These are phyloP conservation scores for Montipora capitata DNA, from an alignment of 92 coral and sea anemone species.

Conservation along the genomic window DNA sequence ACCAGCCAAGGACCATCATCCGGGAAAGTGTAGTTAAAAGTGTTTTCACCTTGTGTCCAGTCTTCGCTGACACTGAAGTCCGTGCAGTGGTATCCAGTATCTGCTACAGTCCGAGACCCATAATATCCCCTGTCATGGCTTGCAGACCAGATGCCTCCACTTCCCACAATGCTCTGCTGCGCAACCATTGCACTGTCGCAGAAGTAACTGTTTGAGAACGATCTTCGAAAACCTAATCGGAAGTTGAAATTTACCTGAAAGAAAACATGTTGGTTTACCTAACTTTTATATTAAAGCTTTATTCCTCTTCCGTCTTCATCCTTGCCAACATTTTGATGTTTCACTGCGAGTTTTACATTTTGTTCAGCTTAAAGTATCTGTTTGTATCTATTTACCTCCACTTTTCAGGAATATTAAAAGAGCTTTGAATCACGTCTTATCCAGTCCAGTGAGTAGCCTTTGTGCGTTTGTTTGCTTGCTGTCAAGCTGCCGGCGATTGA, in stretches of 20 bases:
- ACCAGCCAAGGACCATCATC: slow-evolving; percentile 41
- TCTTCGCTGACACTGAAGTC: slow-evolving; percentile 70
- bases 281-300: background rate
- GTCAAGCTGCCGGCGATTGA: too few relatives aligned
- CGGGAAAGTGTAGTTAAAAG: slow-evolving; percentile 46
- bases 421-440: too few relatives aligned
- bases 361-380: too few relatives aligned
- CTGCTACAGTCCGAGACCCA: slow-evolving; percentile 6
- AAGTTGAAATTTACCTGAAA: slow-evolving; percentile 51
- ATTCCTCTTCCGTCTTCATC: too few relatives aligned
- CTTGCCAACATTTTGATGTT: too few relatives aligned
- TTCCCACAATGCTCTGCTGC: too few relatives aligned
- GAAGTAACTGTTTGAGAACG: slow-evolving; percentile 1
- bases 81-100: slow-evolving; percentile 59
- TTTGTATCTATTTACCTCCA: too few relatives aligned
- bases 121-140: background rate
- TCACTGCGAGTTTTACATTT: too few relatives aligned
- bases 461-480: too few relatives aligned
- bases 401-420: too few relatives aligned
- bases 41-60: slow-evolving; percentile 73
- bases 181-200: slow-evolving; percentile 11
- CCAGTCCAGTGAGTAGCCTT: too few relatives aligned
- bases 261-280: background rate
- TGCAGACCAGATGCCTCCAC: too few relatives aligned
- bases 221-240: slow-evolving; percentile 61